Conservation (phyloP, 2,113 vertebrate species). For the Brachirus orientalis region DNA sequence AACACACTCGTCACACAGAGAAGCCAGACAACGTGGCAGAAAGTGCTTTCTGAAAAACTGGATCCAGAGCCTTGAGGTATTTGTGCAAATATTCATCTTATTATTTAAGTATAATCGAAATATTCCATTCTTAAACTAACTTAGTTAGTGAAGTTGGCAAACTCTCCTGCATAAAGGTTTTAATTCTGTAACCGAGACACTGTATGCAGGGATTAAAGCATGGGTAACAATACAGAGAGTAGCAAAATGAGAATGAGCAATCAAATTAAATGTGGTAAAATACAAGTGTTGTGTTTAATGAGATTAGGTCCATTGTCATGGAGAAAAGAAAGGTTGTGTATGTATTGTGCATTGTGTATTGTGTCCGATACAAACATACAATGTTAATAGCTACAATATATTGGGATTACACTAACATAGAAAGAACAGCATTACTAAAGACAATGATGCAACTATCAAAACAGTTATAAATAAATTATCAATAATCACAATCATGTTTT, state of each 20-base stretch:
- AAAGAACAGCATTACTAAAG: constrained; percentile 82
- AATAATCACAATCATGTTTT: constrained; percentile 78
- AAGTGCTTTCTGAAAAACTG: background rate
- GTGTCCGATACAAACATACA: constrained; percentile 78
- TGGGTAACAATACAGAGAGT: constrained; percentile 46
- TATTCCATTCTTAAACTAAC: background rate
- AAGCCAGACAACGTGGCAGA: constrained; percentile 38
- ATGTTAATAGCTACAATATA: constrained; percentile 82
- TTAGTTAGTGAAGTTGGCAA: background rate
- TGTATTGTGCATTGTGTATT: constrained; percentile 67
- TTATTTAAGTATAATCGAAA: no score
- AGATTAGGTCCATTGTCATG: constrained; percentile 79
- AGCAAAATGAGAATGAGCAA: constrained; percentile 48
- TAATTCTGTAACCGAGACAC: constrained; percentile 13
- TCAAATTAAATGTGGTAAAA: constrained; percentile 65
- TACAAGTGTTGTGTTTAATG: constrained; percentile 74
- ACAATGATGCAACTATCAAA: constrained; percentile 82
- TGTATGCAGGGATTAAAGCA: constrained; percentile 38
- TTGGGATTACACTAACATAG: constrained; percentile 80
- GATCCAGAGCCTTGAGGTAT: background rate
- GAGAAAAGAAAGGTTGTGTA: constrained; percentile 54
- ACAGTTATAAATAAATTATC: constrained; percentile 80
- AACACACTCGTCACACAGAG: constrained; percentile 17
- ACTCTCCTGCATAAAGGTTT: constrained; percentile 6
- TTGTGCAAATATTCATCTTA: no score